Evolutionary conservation across 2,888 invertebrate species (phyloP).

Genomic region (Habrosyne pyritoides): DNA sequence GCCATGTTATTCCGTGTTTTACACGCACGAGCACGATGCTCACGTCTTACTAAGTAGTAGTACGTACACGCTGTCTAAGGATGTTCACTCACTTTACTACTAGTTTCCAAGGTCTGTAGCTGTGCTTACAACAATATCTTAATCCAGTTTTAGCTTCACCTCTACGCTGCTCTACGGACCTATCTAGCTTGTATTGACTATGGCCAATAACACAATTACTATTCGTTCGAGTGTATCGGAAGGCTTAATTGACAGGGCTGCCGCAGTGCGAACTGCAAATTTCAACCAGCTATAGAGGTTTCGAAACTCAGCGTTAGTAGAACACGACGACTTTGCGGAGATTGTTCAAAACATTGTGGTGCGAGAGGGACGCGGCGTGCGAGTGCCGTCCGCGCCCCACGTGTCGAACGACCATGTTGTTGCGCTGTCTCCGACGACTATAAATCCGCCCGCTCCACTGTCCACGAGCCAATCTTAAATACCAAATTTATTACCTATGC

Average conservation of each 20-base stretch:
- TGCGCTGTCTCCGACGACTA: slow-evolving; percentile 51
- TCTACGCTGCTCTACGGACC: slow-evolving; percentile 1
- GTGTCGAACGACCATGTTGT: slow-evolving; percentile 58
- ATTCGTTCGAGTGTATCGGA: slow-evolving; percentile 15
- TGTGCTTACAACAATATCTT: slow-evolving; percentile 23
- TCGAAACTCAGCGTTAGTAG: slow-evolving; percentile 38
- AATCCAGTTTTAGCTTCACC: slow-evolving; percentile 17
- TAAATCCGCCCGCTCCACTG: slow-evolving; percentile 50
- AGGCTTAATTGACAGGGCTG: slow-evolving; percentile 27
- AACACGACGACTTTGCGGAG: slow-evolving; percentile 36
- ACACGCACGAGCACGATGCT: slow-evolving; percentile 32
- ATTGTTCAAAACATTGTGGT: slow-evolving; percentile 40
- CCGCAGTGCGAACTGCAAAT: slow-evolving; percentile 31
- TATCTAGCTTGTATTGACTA: not conserved
- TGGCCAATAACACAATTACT: not conserved
- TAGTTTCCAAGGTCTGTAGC: slow-evolving; percentile 25
- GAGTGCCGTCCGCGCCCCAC: slow-evolving; percentile 43
- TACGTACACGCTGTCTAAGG: slow-evolving; percentile 23
- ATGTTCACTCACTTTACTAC: slow-evolving; percentile 25
- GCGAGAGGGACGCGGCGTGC: slow-evolving; percentile 46
- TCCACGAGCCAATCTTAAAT: slow-evolving; percentile 48
- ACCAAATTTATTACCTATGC: slow-evolving; percentile 39
- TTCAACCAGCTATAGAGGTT: slow-evolving; percentile 32
- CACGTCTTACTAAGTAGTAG: slow-evolving; percentile 28
- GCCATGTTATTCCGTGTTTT: slow-evolving; percentile 15